phyloP scores from a whole-genome alignment of 1,140 invertebrate species.

The Plodia interpunctella region DNA sequence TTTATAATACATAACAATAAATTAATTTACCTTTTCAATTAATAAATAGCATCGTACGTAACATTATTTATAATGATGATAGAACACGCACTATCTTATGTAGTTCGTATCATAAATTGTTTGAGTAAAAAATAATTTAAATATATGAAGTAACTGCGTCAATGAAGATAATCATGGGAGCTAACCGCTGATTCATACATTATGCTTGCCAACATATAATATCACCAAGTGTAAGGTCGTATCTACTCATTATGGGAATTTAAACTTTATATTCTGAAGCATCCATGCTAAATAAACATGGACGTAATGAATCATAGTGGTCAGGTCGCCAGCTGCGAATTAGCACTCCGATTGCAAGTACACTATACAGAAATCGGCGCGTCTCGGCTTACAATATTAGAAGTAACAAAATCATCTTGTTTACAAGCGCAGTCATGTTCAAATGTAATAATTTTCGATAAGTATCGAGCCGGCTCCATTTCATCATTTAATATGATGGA shows the following conservation, averaged over 20 bases:
- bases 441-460: constrained; percentile 2
- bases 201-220: constrained; percentile 50
- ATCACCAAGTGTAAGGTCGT: constrained; percentile 34
- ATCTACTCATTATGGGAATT: constrained; percentile 32
- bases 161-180: constrained; percentile 54
- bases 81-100: too few species aligned
- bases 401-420: constrained; percentile 34
- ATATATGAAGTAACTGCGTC: constrained; percentile 27
- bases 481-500: constrained; percentile 6
- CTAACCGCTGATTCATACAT: constrained; percentile 59
- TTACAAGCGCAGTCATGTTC: constrained; percentile 1
- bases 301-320: constrained; percentile 56
- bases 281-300: constrained; percentile 26
- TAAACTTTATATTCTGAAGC: constrained; percentile 29
- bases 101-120: too few species aligned
- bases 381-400: constrained; percentile 52
- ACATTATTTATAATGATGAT: too few species aligned
- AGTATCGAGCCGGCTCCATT: constrained; percentile 1
- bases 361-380: constrained; percentile 44
- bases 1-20: too few species aligned
- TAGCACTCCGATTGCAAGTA: constrained; percentile 52
- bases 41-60: too few species aligned
- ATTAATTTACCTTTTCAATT: too few species aligned
- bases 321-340: constrained; percentile 55
- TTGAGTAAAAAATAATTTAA: background rate